Evolutionary conservation across 2,797 vertebrate species (phyloP), one percentile per base, ranked within the genome.

Genomic region (Yasuhikotakia modesta): DNA sequence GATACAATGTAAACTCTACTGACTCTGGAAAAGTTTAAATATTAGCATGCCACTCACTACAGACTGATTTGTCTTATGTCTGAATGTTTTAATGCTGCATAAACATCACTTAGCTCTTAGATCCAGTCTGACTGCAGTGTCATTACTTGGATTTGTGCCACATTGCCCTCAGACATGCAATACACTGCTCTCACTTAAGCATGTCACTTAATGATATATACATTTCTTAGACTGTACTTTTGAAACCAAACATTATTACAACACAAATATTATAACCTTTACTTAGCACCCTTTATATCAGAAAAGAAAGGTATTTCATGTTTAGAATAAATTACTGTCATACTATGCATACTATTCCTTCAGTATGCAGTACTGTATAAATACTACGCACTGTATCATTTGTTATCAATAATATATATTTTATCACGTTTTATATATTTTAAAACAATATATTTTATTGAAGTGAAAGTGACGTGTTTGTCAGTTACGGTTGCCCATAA

Each of bases 61-160:
- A 66, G 50, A 66, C 35, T 81, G 70, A 71, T 74, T 72, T 68
- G 52, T 69, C 27, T 35, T 16, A 60, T 50, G 68, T 43, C 73
- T 77, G 32, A 78, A 30, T 35, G 46, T 39, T 65, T 64, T 27
- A 81, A 43, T 39, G n/a, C 46, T 57, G 27, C 48, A 73, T 80
- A 80, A 82, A 80, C 75, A 60, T 35, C 17, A 48, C 70, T 73
- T 78, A 71, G 57, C 67, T 48, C 27, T 61, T 13, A 61, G 24
- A 61, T 61, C 14, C 27, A 30, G 27, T 61, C 58, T 61, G 24
- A 14, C 27, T 61, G 5, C 27, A 61, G 30, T 32, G 58, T 30
- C 58, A 61, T 30, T 61, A 32, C 13, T 27, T 17, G 27, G 24
- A 32, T 61, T 8, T 5, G 4, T 32, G 6, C 58, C 11, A 32